phyloP scores from a whole-genome alignment of 2,113 vertebrate genomes.

The Mixornis gularis region DNA sequence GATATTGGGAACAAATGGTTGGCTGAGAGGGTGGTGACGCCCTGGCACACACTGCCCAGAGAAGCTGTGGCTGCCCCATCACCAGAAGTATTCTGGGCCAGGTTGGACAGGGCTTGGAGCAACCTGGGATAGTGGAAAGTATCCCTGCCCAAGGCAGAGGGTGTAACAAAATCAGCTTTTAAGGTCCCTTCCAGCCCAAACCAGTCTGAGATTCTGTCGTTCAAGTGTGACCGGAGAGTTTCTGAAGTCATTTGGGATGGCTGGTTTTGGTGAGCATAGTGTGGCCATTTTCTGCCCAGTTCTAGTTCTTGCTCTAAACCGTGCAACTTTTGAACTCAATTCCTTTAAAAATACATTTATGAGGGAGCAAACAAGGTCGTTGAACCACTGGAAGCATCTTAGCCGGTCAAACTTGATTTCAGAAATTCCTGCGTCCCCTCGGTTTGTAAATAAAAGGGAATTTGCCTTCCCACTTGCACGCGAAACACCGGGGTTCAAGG shows the following conservation, averaged over 20 bases:
- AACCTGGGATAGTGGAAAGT: not conserved
- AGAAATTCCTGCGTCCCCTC: not conserved
- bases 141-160: not conserved
- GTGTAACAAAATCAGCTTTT: not conserved
- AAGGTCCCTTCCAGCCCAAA: not conserved
- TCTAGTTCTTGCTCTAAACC: not conserved
- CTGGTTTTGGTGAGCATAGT: rapidly evolving
- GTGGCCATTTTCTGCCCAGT: not conserved
- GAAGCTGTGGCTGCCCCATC: not conserved
- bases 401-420: not conserved
- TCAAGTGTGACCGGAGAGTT: not conserved
- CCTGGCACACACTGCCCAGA: not conserved
- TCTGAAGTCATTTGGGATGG: rapidly evolving
- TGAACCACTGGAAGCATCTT: not conserved
- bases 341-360: not conserved
- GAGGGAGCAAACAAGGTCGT: not conserved
- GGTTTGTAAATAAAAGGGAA: not conserved
- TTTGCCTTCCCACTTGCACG: not conserved
- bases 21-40: not conserved
- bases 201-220: not conserved
- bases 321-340: not conserved
- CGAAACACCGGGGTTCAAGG: not conserved
- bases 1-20: not conserved
- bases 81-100: not conserved
- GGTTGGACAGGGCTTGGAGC: not conserved